A percentile compares a stretch with the other conserved stretches of the same genome.
Conservation (phyloP, 2,888 invertebrate species). For the Perizoma flavofasciatum region DNA sequence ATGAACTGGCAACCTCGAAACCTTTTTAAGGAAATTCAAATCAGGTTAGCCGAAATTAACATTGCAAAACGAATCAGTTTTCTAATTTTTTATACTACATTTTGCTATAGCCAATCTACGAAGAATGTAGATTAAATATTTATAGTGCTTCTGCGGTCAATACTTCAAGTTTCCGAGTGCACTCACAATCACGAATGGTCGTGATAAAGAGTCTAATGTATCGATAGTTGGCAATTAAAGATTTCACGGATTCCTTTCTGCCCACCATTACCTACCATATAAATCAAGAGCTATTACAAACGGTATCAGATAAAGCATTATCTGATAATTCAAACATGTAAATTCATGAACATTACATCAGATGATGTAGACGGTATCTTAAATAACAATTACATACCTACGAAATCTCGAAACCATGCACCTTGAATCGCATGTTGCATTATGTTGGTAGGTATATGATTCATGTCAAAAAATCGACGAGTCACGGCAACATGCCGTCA, state of each 20-base stretch:
- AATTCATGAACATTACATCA: constrained; percentile 33
- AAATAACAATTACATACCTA: constrained; percentile 22
- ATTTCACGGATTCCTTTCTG: constrained; percentile 39
- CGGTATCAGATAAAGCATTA: constrained; percentile 24
- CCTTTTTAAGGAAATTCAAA: constrained; percentile 64
- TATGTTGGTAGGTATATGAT: constrained; percentile 42
- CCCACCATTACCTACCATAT: constrained; percentile 23
- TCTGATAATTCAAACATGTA: constrained; percentile 35
- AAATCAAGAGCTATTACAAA: constrained; percentile 31
- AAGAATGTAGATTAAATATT: constrained; percentile 16
- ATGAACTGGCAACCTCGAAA: constrained; percentile 63
- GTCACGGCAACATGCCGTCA: constrained; percentile 61
- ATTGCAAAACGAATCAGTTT: constrained; percentile 61
- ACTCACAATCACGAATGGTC: constrained; percentile 24
- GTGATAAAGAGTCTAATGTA: constrained; percentile 29
- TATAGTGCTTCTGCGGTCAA: constrained; percentile 16
- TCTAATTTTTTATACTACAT: constrained; percentile 38
- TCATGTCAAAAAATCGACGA: constrained; percentile 64
- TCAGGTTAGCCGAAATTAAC: constrained; percentile 56
- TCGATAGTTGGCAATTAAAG: constrained; percentile 35
- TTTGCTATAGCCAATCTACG: constrained; percentile 18
- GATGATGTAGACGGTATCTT: constrained; percentile 31
- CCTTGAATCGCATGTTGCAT: constrained; percentile 65
- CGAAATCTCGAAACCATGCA: constrained; percentile 53
- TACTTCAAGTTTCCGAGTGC: constrained; percentile 14